Evolutionary conservation across 2,113 vertebrate species (phyloP).

Genomic region (Tragelaphus buxtoni): DNA sequence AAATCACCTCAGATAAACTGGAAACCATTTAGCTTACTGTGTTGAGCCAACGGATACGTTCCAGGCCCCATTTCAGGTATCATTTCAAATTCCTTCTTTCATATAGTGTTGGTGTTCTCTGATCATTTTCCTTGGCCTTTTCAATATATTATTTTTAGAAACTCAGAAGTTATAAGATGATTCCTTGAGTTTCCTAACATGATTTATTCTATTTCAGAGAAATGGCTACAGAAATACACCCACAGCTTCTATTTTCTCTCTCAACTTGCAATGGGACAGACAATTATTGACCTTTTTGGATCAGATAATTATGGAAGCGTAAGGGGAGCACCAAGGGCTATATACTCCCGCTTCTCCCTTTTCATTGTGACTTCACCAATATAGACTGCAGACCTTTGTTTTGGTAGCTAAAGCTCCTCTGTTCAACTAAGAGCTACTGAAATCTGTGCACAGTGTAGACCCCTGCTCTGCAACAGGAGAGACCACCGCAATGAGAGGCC

Average conservation of each 20-base stretch:
- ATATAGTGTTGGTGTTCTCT: not conserved
- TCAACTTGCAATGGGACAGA: not conserved
- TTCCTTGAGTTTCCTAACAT: not conserved
- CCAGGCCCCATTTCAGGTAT: not conserved
- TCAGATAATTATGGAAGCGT: not conserved
- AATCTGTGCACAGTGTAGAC: not conserved
- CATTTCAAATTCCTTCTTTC: not conserved
- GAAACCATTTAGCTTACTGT: not conserved
- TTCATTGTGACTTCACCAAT: not conserved
- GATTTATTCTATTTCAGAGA: conserved; percentile 27
- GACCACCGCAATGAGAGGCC: not conserved
- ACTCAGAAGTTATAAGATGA: not conserved
- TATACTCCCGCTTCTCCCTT: not conserved
- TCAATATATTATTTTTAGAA: conserved; percentile 24
- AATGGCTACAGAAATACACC: not conserved
- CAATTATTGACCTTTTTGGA: not conserved
- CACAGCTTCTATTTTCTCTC: not conserved
- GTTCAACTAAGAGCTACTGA: not conserved
- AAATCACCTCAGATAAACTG: not conserved
- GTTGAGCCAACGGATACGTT: not conserved
- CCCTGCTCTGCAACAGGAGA: not conserved
- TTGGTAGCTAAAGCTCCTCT: not conserved
- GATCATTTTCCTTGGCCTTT: not conserved
- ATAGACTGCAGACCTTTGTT: not conserved
- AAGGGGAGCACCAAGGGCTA: not conserved